Conservation (phyloP, 2,888 invertebrate genomes). For the Ectemnius cavifrons region DNA sequence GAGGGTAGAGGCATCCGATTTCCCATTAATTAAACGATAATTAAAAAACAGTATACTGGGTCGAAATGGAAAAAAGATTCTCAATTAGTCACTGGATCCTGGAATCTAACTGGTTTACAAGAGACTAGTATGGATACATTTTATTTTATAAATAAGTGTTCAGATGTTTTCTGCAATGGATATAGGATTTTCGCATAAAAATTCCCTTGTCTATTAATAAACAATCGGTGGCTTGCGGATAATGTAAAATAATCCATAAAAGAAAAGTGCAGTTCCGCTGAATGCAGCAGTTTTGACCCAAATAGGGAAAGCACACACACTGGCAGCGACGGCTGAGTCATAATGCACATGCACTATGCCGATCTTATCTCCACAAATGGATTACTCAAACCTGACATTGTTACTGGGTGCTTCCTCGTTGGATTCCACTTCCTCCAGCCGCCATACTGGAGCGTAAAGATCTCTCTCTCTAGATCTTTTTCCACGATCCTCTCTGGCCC, state of each 20-base stretch:
- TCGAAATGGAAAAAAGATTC: too few species aligned
- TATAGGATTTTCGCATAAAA: too few species aligned
- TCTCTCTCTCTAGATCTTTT: slow-evolving; percentile 18
- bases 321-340: slow-evolving; percentile 8
- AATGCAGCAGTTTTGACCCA: slow-evolving; percentile 21
- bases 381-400: slow-evolving; percentile 26
- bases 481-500: slow-evolving; percentile 19
- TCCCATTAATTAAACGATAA: too few species aligned
- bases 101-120: too few species aligned
- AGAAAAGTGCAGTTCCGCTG: background rate
- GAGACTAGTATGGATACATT: too few species aligned
- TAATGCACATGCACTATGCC: slow-evolving; percentile 13
- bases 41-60: too few species aligned
- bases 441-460: slow-evolving; percentile 16
- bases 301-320: background rate
- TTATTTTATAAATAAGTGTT: too few species aligned
- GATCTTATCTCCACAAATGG: slow-evolving; percentile 33
- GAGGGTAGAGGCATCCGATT: too few species aligned
- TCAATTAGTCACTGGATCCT: too few species aligned
- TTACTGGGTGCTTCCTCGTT: slow-evolving; percentile 29
- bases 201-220: too few species aligned
- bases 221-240: background rate
- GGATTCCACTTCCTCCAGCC: slow-evolving; percentile 13
- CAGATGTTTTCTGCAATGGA: too few species aligned
- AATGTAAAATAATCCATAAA: background rate